These are phyloP conservation scores for Dicrurus megarhynchus DNA, from an alignment of 2,113 vertebrate genomes.

Conservation along the genomic window DNA sequence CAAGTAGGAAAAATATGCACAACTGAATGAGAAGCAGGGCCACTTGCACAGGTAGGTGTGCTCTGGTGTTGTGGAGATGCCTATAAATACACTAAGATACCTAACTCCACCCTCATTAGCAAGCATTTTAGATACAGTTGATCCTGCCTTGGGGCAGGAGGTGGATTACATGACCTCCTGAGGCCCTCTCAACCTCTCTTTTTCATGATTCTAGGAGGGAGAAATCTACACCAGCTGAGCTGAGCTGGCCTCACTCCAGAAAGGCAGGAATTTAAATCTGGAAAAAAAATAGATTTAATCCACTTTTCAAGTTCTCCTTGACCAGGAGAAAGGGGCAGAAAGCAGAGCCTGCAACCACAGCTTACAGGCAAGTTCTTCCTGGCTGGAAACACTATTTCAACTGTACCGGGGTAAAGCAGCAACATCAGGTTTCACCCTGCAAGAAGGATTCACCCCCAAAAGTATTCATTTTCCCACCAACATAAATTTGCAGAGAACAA, in stretches of 20 bases:
- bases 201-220: slow-evolving; percentile 55
- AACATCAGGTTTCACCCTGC: background rate
- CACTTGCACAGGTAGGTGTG: background rate
- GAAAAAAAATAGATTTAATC: background rate
- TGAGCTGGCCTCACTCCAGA: background rate
- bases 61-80: background rate
- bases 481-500: background rate
- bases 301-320: slow-evolving; percentile 1
- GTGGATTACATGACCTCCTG: slow-evolving; percentile 53
- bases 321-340: background rate
- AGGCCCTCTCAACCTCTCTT: slow-evolving; percentile 50
- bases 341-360: background rate
- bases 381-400: rapidly evolving
- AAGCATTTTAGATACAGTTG: slow-evolving; percentile 62
- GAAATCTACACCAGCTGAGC: slow-evolving; percentile 50
- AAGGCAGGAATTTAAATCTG: slow-evolving; percentile 49
- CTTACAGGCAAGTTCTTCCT: background rate
- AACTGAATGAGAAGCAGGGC: background rate
- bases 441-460: background rate
- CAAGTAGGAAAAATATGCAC: background rate
- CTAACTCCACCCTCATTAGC: slow-evolving; percentile 51
- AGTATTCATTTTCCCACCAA: background rate
- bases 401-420: background rate
- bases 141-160: slow-evolving; percentile 51
- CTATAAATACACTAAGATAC: slow-evolving; percentile 59